phyloP scores from a whole-genome alignment of 1,140 invertebrate genomes.

The Aphelinus certus region DNA sequence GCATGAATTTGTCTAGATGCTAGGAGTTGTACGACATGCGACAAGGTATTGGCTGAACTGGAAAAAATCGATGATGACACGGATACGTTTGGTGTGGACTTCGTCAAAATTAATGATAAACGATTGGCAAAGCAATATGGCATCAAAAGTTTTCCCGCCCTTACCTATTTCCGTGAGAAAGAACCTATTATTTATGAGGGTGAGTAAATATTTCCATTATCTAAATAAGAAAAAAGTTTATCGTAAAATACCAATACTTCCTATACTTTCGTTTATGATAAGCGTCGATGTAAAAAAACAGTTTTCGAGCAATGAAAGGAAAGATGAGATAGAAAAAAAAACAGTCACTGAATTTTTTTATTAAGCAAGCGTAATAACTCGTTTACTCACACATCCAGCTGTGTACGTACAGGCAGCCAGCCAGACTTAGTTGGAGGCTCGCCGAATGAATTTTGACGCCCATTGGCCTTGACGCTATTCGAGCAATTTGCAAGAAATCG shows the following conservation, averaged over 20 bases:
- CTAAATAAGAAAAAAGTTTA: too few species aligned
- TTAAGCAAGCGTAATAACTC: too few species aligned
- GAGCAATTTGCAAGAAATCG: constrained; percentile 18
- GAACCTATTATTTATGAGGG: constrained; percentile 93
- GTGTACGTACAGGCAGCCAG: constrained; percentile 20
- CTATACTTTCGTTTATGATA: too few species aligned
- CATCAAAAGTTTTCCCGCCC: constrained; percentile 91
- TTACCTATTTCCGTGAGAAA: constrained; percentile 93
- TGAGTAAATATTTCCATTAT: constrained; percentile 53
- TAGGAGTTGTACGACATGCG: constrained; percentile 88
- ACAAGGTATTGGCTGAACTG: constrained; percentile 88
- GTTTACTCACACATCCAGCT: too few species aligned
- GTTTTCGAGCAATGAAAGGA: too few species aligned
- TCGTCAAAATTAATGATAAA: constrained; percentile 96
- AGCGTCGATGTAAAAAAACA: too few species aligned
- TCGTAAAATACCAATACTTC: too few species aligned
- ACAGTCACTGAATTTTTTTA: too few species aligned
- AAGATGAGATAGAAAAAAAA: too few species aligned
- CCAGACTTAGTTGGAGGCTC: constrained; percentile 41
- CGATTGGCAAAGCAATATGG: constrained; percentile 93
- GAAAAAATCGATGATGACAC: constrained; percentile 96
- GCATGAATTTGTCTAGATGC: constrained; percentile 73
- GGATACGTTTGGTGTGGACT: constrained; percentile 91
- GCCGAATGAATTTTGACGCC: constrained; percentile 3
- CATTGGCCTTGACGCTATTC: constrained; percentile 29